Percentiles rank a stretch among this genome's conserved stretches.
Conservation (phyloP, 2,113 vertebrate genomes). For the Ceyx cyanopectus region DNA sequence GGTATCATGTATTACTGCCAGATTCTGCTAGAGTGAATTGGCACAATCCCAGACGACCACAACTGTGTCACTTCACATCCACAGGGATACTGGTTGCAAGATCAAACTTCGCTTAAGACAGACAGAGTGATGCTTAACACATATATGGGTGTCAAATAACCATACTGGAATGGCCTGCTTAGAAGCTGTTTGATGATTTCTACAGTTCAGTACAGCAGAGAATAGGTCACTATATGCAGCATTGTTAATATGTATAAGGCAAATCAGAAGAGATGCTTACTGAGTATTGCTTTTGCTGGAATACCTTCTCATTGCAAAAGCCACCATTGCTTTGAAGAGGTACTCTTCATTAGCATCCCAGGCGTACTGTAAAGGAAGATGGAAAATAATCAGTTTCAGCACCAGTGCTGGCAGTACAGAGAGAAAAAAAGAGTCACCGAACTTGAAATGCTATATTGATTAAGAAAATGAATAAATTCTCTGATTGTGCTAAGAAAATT, state of each 20-base stretch:
- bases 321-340: constrained; percentile 90
- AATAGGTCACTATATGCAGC: background rate
- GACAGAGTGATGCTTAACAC: background rate
- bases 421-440: background rate
- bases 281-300: constrained; percentile 69
- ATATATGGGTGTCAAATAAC: background rate
- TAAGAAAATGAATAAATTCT: background rate
- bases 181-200: background rate
- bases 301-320: constrained; percentile 88
- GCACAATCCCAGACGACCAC: background rate
- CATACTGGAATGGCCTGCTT: background rate
- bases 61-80: background rate
- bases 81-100: background rate
- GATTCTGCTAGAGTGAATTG: background rate
- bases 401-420: background rate
- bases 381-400: constrained; percentile 30
- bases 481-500: background rate
- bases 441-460: background rate
- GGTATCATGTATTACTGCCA: background rate
- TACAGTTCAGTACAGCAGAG: background rate
- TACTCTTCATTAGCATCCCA: constrained; percentile 91
- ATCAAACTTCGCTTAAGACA: background rate
- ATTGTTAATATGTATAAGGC: background rate
- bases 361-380: constrained; percentile 82
- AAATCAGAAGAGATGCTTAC: constrained; percentile 79